Evolutionary conservation across 2,797 vertebrate species (phyloP).

Genomic region (Periparus ater): DNA sequence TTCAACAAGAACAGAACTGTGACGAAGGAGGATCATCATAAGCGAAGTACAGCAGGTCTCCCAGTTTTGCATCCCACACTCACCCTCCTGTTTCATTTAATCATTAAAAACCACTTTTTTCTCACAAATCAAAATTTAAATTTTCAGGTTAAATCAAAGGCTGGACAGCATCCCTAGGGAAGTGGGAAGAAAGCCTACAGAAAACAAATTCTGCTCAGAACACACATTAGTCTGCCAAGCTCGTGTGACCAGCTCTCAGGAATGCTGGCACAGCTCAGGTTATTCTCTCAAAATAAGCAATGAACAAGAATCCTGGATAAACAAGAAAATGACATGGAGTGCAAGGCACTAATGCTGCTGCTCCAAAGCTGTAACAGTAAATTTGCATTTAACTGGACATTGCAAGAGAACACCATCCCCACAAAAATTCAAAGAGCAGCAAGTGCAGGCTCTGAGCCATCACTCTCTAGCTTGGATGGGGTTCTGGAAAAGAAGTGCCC

Average conservation of each 20-base stretch:
- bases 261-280: conserved; percentile 40
- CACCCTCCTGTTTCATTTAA: background rate
- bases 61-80: background rate
- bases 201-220: conserved; percentile 51
- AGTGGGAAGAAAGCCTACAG: conserved; percentile 34
- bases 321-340: background rate
- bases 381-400: background rate
- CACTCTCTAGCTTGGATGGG: background rate
- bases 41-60: background rate
- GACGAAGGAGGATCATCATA: background rate
- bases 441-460: background rate
- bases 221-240: background rate
- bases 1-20: background rate
- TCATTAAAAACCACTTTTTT: background rate
- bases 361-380: background rate
- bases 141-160: conserved; percentile 30
- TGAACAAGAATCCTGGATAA: conserved; percentile 21
- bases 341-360: background rate
- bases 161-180: conserved; percentile 34
- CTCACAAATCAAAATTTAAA: background rate
- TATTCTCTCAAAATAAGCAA: conserved; percentile 12
- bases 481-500: background rate
- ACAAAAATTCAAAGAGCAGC: background rate
- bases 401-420: background rate
- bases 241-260: conserved; percentile 46